Base-by-base conservation (phyloP, 2,113 vertebrate genomes). In the Xenus cinereus region DNA sequence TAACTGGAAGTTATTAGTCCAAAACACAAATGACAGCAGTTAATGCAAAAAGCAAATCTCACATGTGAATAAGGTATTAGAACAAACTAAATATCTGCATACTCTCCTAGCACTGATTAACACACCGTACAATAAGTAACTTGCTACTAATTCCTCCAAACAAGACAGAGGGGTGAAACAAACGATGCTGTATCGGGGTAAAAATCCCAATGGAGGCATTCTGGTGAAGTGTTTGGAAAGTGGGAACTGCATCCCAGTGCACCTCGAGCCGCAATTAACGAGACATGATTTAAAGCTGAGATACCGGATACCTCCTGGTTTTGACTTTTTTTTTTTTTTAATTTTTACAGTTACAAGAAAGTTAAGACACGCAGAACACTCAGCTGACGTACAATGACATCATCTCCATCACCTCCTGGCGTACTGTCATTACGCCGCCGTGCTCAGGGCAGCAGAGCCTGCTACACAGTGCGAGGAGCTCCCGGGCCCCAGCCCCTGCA, bases 331-430 rank as follows among this genome's bases (percentile, higher is more conserved):
- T 45, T 45, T 45, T 35, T 22, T 48, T 76, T 32, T 3, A 1
- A 0, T 64, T 77, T 89, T 48, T 26, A 79, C 6, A 48, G 46
- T 75, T 2, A 54, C 3, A 16, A 66, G 28, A 76, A 60, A 48
- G n/a, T 69, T 13, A 7, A 50, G 30, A 51, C 0, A 4, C 1
- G 41, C 0, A 0, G 43, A 91, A 75, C 2, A 10, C 32, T 57
- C 16, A 6, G 54, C 59, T 89, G 82, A 88, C 2, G 16, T 59
- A 7, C 15, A 32, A 21, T 84, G 18, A 85, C 48, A 0, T 87
- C 82, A 87, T 5, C 53, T 50, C 39, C 41, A 6, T 69, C 84
- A 76, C 18, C 68, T 64, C 67, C 80, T 22, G n/a, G 37, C 0
- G 0, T 35, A 15, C 64, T 63, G 53, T 72, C 56, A 46, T 28